These are phyloP conservation scores for Invenusta paracnida DNA, from an alignment of 2,888 invertebrate genomes.

Conservation along the genomic window DNA sequence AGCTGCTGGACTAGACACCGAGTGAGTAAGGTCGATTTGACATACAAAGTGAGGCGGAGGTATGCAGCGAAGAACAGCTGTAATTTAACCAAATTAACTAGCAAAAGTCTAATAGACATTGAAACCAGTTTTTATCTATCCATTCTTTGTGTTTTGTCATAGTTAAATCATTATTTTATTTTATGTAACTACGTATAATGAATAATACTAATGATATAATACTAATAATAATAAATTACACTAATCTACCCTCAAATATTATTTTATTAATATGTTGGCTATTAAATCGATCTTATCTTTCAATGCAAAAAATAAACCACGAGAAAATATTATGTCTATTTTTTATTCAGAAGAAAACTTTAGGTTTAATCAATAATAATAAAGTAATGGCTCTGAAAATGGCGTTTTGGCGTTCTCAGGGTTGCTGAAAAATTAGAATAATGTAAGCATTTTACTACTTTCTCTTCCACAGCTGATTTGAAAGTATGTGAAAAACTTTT, in stretches of 20 bases:
- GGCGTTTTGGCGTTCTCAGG: not conserved
- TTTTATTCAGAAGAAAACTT: not conserved
- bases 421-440: not conserved
- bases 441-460: not conserved
- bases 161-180: not conserved
- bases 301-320: not conserved
- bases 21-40: not conserved
- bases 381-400: not conserved
- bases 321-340: not conserved
- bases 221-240: too few relatives aligned
- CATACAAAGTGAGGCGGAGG: not conserved
- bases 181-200: too few relatives aligned
- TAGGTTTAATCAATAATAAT: not conserved
- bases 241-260: not conserved
- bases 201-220: too few relatives aligned
- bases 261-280: not conserved
- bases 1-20: not conserved
- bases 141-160: not conserved
- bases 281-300: not conserved
- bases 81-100: not conserved
- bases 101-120: not conserved
- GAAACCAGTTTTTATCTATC: not conserved
- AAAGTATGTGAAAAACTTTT: not conserved
- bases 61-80: not conserved
- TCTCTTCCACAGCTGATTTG: not conserved